Evolutionary conservation across 2,797 vertebrate genomes (phyloP).

Genomic region (Platalea minor): DNA sequence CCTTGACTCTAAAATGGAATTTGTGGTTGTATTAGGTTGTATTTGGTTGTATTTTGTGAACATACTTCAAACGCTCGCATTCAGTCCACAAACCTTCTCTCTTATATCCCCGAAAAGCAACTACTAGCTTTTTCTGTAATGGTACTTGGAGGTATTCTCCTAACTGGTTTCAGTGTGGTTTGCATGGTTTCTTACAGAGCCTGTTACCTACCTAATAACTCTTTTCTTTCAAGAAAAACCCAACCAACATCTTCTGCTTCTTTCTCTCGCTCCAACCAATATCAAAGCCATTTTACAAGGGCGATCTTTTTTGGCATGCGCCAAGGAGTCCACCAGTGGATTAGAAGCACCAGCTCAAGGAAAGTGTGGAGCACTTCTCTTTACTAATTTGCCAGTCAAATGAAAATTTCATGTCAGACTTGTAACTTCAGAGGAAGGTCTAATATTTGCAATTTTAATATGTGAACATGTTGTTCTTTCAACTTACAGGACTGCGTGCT

Average conservation of each 20-base stretch:
- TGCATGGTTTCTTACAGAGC: neutral
- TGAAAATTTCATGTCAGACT: neutral
- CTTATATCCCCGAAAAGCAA: neutral
- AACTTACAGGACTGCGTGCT: neutral
- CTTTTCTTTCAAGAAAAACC: neutral
- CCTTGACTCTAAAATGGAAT: neutral
- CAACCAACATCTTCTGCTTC: neutral
- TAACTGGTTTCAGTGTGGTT: neutral
- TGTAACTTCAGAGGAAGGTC: neutral
- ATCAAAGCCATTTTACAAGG: neutral
- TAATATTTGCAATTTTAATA: neutral
- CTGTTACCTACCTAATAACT: neutral
- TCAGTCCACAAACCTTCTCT: neutral
- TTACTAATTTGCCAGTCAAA: neutral
- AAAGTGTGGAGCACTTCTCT: neutral
- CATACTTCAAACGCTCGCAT: neutral
- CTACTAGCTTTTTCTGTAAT: neutral
- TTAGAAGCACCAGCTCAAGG: neutral
- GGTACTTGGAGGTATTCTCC: neutral
- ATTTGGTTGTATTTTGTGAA: neutral
- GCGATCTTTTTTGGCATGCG: neutral
- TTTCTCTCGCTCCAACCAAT: neutral
- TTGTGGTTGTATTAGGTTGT: neutral
- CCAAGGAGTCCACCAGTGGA: too few relatives aligned
- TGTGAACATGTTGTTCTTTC: neutral